Base-by-base conservation (phyloP, 1,140 invertebrate species). In the Cotesia typhae region DNA sequence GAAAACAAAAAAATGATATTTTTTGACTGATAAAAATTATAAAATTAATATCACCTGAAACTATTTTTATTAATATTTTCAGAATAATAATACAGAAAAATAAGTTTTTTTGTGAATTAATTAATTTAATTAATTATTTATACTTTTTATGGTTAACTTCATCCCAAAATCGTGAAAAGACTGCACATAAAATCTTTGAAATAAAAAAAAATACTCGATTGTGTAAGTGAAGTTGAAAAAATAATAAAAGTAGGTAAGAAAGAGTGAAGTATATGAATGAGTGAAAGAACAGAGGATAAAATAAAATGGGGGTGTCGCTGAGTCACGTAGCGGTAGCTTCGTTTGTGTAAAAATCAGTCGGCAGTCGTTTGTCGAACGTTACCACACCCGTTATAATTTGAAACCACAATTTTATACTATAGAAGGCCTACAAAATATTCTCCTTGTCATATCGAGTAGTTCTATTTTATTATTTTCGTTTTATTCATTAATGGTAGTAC, bases 331-430 rank as follows among this genome's bases (percentile, higher is more conserved):
- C 81, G 78, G 80, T 75, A 77, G 75, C 63, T 55, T 57, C 78
- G 78, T 70, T 78, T 76, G 79, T 76, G 74, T 74, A 74, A 76
- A 67, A 72, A 72, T 63, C 69, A 72, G 66, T 71, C 78, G 81
- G 74, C 83, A 84, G 83, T 86, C 82, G 80, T 82, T 85, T 84
- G 85, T 83, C 84, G 83, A 80, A 81, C 85, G 83, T 83, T 84
- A 85, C 85, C 85, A 85, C 85, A 84, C 85, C 85, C 85, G 84
- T 80, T 79, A 76, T 75, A 28, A 12, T 36, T 70, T n/a, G 47
- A 55, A 68, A 64, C 47, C 52, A 9, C 51, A 47, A 57, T 38
- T 28, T 63, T 4, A 38, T 61, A 35, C n/a, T 41, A 7, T 68
- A 12, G 14, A 68, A 68, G 14, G 47, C 14, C 47, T 10, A 57